phyloP scores from a whole-genome alignment of 2,113 vertebrate genomes.

The Promerops cafer region DNA sequence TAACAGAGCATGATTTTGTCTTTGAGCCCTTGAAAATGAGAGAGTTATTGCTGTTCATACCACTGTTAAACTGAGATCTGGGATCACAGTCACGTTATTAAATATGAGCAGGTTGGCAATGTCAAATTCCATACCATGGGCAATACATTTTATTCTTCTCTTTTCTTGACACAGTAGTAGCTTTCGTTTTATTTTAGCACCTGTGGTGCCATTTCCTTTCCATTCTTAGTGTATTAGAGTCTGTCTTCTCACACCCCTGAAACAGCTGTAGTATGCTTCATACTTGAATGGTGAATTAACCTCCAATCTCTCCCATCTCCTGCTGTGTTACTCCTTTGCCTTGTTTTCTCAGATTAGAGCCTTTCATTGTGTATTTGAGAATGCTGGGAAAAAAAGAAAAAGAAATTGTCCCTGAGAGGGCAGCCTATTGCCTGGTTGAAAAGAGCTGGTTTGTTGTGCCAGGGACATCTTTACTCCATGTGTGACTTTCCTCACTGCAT shows the following conservation, averaged over 20 bases:
- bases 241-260: neutral
- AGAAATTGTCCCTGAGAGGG: neutral
- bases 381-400: neutral
- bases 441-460: neutral
- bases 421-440: neutral
- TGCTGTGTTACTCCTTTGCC: neutral
- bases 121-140: neutral
- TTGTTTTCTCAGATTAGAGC: neutral
- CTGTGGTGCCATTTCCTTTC: neutral
- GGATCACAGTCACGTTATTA: neutral
- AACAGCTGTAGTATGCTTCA: neutral
- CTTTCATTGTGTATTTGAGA: neutral
- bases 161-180: neutral
- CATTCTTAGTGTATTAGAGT: neutral
- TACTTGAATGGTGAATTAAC: neutral
- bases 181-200: neutral
- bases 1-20: neutral
- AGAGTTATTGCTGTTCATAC: neutral
- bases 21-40: neutral
- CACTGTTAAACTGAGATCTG: neutral
- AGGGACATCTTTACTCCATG: neutral
- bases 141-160: neutral
- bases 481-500: neutral
- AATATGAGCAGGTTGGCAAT: neutral
- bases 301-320: neutral